Evolutionary conservation across 2,888 invertebrate genomes (phyloP), one percentile per base, ranked within the genome.

Genomic region (Ormia ochracea): DNA sequence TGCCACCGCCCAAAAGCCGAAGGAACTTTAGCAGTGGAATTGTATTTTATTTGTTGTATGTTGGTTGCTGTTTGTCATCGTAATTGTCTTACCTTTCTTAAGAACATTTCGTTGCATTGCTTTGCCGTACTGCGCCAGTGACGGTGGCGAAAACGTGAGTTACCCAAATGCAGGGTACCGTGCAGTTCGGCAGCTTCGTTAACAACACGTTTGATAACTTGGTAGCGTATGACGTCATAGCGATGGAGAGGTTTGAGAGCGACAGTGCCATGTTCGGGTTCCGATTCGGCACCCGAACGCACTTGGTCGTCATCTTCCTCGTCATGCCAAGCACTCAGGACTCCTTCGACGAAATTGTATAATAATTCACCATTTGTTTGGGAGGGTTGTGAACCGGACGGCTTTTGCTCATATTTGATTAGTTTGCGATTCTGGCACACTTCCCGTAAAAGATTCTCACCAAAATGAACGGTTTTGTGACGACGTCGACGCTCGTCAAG

Each of bases 121-220:
- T 95, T 95, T 72, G 96, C 94, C 45, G 95, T 94, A 81, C 95
- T 93, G 86, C 96, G 94, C 93, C 95, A 96, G 90, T 96, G 96
- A 85, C 94, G 93, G 89, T 96, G 96, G 54, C 94, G 92, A 88
- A 92, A 94, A 82, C 94, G 91, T 56, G 94, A 91, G 86, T 93
- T 94, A 54, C 94, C 94, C 83, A 94, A 90, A 83, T 93, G 91
- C 81, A 92, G 91, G 5, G 93, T 92, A 26, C 93, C 94, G 66
- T 92, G 92, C 79, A 94, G 88, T 83, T 93, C 93, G n/a, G 94
- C 92, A 36, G 94, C 94, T 86, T 94, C 94, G 83, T 92, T 91
- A 33, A 93, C 94, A 81, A 94, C 92, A 33, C 94, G 91, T 63
- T 93, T 90, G 82, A 94, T 93, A 85, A 93, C 93, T 82, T 94